A percentile compares a stretch with the other conserved stretches of the same genome.
Evolutionary conservation across 2,113 vertebrate genomes (phyloP).

Genomic region (Pluvianellus socialis): DNA sequence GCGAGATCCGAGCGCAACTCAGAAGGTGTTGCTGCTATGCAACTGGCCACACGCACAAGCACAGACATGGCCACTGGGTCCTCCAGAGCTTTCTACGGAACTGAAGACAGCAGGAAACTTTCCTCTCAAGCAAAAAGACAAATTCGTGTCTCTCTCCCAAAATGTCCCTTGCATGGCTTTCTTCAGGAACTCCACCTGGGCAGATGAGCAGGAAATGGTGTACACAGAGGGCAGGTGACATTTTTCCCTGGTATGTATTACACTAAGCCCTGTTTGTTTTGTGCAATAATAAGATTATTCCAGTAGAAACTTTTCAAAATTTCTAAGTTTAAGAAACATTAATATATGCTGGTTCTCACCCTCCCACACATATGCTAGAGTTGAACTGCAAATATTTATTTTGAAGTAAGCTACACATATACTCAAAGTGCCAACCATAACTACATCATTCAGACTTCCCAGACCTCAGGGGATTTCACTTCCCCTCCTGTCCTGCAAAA

Average conservation of each 20-base stretch:
- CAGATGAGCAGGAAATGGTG: neutral
- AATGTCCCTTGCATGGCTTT: neutral
- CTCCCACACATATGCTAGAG: neutral
- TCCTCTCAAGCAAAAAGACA: neutral
- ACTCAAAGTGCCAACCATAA: conserved; percentile 13
- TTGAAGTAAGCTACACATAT: neutral
- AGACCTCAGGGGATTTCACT: neutral
- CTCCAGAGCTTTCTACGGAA: neutral
- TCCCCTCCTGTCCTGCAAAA: conserved; percentile 3
- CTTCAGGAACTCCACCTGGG: neutral
- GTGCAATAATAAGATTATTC: neutral
- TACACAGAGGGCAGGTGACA: accelerated
- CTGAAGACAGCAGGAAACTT: neutral
- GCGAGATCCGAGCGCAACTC: neutral
- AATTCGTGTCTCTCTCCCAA: neutral
- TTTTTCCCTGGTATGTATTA: neutral
- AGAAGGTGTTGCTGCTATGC: neutral
- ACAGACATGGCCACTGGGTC: neutral
- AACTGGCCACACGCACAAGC: neutral
- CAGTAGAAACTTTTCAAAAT: neutral
- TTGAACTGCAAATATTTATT: conserved; percentile 7
- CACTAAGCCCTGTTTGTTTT: neutral
- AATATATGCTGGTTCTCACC: neutral
- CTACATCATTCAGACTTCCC: conserved; percentile 14
- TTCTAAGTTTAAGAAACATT: neutral